phyloP scores from a whole-genome alignment of 2,888 invertebrate species.

The Drosophila paramelanica region DNA sequence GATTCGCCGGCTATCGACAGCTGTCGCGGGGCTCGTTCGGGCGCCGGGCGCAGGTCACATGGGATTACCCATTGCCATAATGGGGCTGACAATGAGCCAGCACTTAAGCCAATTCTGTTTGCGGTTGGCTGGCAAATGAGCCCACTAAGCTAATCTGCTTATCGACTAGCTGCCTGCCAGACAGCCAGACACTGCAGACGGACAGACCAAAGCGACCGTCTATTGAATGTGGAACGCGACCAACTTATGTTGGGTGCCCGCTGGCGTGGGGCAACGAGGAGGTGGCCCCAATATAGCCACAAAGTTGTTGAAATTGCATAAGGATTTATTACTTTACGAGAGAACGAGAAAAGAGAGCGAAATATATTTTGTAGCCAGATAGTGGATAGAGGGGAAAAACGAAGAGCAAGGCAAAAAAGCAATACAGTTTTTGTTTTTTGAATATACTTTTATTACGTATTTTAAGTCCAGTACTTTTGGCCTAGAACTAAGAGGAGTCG shows the following conservation, averaged over 20 bases:
- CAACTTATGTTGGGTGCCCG: slow-evolving; percentile 6
- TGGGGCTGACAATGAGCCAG: slow-evolving; percentile 57
- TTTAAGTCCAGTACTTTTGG: not conserved
- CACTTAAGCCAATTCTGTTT: slow-evolving; percentile 63
- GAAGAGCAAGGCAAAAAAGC: not conserved
- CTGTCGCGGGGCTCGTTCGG: slow-evolving; percentile 1
- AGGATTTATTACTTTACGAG: slow-evolving; percentile 36
- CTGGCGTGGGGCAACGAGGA: not conserved
- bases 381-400: not conserved
- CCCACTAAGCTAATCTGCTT: slow-evolving; percentile 59
- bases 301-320: slow-evolving; percentile 42
- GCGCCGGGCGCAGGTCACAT: slow-evolving; percentile 33
- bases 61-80: slow-evolving; percentile 51
- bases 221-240: slow-evolving; percentile 34
- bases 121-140: slow-evolving; percentile 59
- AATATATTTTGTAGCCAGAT: not conserved
- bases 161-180: slow-evolving; percentile 39
- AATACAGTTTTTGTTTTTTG: not conserved
- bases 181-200: not conserved
- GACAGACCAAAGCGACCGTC: slow-evolving; percentile 2
- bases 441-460: not conserved
- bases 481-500: no score
- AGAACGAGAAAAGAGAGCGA: not conserved
- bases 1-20: slow-evolving; percentile 55
- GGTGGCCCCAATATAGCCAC: not conserved